Conservation (phyloP, 2,113 vertebrate genomes). For the Ranitomeya variabilis region DNA sequence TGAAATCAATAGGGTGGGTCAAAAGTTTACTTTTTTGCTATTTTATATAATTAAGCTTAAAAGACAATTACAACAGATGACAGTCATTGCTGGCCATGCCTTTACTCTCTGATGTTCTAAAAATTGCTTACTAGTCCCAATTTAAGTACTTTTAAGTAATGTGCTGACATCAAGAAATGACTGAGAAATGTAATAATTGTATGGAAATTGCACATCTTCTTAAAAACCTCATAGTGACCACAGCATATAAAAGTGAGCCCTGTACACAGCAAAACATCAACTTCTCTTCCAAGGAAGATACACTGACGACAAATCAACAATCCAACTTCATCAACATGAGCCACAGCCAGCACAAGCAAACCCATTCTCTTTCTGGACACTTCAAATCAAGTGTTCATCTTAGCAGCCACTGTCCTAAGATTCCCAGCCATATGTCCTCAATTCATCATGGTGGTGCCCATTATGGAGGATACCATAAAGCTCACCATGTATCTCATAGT, state of each 20-base stretch:
- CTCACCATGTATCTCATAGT: not conserved
- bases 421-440: not conserved
- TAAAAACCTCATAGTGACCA: not conserved
- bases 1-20: slow-evolving; percentile 25
- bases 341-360: slow-evolving; percentile 34
- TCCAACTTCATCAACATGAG: slow-evolving; percentile 23
- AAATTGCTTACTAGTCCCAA: not conserved
- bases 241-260: slow-evolving; percentile 17
- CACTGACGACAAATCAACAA: not conserved
- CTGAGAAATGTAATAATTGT: not conserved
- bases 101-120: slow-evolving; percentile 33
- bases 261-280: not conserved
- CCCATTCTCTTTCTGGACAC: not conserved
- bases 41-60: slow-evolving; percentile 7
- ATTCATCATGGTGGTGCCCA: slow-evolving; percentile 26
- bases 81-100: not conserved
- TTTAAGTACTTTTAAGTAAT: not conserved
- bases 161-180: not conserved
- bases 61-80: not conserved
- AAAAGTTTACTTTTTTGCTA: not conserved
- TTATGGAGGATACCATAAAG: slow-evolving; percentile 17
- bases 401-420: not conserved
- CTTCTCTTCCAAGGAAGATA: slow-evolving; percentile 16
- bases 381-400: slow-evolving; percentile 31
- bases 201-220: not conserved